phyloP scores from a whole-genome alignment of 1,140 invertebrate species.

The Pseudobourletiella spinata region DNA sequence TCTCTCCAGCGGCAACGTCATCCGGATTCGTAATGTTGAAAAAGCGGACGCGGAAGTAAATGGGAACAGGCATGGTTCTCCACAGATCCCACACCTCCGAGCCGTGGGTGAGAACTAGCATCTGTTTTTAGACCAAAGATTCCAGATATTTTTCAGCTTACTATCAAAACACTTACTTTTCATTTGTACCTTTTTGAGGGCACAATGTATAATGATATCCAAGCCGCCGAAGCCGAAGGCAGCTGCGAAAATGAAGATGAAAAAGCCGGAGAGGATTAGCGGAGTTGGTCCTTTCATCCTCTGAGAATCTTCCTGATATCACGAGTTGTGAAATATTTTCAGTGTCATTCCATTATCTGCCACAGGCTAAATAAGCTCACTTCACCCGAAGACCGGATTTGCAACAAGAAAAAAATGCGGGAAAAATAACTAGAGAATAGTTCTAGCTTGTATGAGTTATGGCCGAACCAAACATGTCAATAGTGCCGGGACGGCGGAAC shows the following conservation, averaged over 20 bases:
- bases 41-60: slow-evolving; percentile 40
- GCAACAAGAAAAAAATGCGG: too few species aligned
- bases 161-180: background rate
- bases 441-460: too few species aligned
- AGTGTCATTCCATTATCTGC: too few species aligned
- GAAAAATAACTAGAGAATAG: too few species aligned
- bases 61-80: slow-evolving; percentile 30
- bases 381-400: too few species aligned
- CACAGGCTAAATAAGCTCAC: too few species aligned
- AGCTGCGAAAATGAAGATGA: background rate
- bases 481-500: too few species aligned
- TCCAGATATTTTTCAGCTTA: background rate
- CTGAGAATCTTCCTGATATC: too few species aligned
- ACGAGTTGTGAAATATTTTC: too few species aligned
- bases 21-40: slow-evolving; percentile 45
- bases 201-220: background rate
- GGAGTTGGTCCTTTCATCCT: background rate
- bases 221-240: background rate
- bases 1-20: slow-evolving; percentile 41
- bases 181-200: background rate
- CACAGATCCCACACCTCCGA: background rate
- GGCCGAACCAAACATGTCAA: too few species aligned
- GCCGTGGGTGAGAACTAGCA: background rate
- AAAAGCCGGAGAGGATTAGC: background rate
- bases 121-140: too few species aligned